Percentiles rank a stretch among this genome's conserved stretches.
phyloP scores from a whole-genome alignment of 2,797 vertebrate genomes.

The Alfaro cultratus region DNA sequence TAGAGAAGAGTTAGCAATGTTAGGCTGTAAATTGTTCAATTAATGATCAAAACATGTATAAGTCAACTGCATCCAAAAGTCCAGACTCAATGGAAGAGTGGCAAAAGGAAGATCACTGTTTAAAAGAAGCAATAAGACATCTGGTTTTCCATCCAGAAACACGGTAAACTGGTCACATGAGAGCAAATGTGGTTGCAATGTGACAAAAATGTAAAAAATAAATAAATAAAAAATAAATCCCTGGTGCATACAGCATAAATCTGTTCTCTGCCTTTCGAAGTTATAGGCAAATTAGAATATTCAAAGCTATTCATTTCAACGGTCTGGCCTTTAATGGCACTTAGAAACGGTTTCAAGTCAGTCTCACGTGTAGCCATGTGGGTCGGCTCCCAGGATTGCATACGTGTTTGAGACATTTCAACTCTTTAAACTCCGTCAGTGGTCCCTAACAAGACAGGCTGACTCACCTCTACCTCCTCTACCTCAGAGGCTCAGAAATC shows the following conservation, averaged over 20 bases:
- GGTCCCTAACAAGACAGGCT: background rate
- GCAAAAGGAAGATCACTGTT: background rate
- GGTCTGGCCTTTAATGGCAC: background rate
- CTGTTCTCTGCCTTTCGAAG: constrained; percentile 14
- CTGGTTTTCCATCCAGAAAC: background rate
- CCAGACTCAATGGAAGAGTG: background rate
- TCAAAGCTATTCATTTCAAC: constrained; percentile 6
- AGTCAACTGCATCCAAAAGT: background rate
- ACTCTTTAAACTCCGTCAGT: background rate
- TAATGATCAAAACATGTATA: background rate
- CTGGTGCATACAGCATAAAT: background rate
- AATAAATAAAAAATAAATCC: background rate
- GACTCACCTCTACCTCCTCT: background rate
- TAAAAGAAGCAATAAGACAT: background rate
- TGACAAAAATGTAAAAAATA: background rate
- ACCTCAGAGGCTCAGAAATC: background rate
- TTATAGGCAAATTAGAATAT: constrained; percentile 1
- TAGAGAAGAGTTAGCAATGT: background rate
- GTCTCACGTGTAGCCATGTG: background rate
- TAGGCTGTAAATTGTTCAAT: background rate
- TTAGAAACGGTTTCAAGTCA: background rate
- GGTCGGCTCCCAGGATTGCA: background rate
- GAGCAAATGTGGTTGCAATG: background rate
- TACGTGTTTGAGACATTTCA: constrained; percentile 10
- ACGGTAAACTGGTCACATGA: background rate